Percentiles rank a stretch among this genome's conserved stretches.
Evolutionary conservation across 1,140 invertebrate genomes (phyloP).

Genomic region (Caenorhabditis latens): DNA sequence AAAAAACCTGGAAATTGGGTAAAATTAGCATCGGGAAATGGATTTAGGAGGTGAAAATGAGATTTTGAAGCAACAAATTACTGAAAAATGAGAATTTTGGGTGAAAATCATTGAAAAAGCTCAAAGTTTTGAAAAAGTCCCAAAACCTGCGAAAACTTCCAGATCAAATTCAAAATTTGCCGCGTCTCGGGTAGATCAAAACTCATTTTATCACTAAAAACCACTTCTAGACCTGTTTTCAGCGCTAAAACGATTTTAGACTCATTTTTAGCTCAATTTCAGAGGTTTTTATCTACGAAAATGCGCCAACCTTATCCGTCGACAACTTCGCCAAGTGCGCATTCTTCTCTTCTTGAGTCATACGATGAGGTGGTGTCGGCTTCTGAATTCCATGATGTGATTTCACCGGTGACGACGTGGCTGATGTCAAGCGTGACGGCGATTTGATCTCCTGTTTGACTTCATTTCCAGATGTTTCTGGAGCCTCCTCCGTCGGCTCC

Average conservation of each 20-base stretch:
- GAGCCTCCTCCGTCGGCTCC: neutral
- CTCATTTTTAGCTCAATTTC: neutral
- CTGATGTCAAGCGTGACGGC: neutral
- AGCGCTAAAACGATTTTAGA: neutral
- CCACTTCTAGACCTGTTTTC: neutral
- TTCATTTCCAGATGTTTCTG: neutral
- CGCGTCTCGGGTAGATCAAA: too few species aligned
- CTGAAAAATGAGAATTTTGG: too few species aligned
- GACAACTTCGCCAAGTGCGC: conserved; percentile 4
- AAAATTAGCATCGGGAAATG: too few species aligned
- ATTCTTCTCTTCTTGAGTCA: conserved; percentile 32
- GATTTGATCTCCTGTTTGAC: neutral
- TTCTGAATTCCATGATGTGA: neutral
- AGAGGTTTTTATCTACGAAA: neutral
- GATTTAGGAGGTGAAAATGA: too few species aligned
- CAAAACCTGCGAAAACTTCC: too few species aligned
- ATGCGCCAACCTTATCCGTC: neutral
- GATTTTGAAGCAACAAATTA: too few species aligned
- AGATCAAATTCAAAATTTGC: too few species aligned
- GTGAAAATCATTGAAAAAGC: too few species aligned
- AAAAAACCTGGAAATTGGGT: too few species aligned
- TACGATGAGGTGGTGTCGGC: conserved; percentile 22
- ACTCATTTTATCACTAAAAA: too few species aligned
- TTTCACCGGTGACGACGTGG: neutral
- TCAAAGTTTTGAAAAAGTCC: too few species aligned